A percentile compares a stretch with the other conserved stretches of the same genome.
Evolutionary conservation across 2,113 vertebrate genomes (phyloP).

Genomic region (Hiodon alosoides): DNA sequence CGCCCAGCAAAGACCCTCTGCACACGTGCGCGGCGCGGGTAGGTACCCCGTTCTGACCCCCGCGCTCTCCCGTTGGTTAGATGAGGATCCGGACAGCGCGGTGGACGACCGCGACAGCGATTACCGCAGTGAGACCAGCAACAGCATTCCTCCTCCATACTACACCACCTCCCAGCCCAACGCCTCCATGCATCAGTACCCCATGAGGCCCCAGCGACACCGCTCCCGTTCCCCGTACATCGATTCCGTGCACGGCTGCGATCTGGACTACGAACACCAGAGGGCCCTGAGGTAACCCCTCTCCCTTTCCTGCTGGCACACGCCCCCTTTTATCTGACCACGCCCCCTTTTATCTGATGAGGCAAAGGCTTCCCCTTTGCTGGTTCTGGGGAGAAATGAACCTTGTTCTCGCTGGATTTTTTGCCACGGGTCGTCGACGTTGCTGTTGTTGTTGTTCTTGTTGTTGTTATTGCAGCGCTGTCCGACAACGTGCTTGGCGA

Average conservation of each 20-base stretch:
- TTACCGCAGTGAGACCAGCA: constrained; percentile 96
- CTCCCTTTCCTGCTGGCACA: not conserved
- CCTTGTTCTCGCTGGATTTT: no score
- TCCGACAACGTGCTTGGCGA: not conserved
- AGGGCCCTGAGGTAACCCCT: constrained; percentile 77
- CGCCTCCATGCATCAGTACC: constrained; percentile 93
- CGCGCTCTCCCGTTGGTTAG: constrained; percentile 51
- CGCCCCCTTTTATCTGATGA: not conserved
- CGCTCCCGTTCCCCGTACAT: constrained; percentile 70
- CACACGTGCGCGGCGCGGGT: not conserved
- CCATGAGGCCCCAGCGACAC: constrained; percentile 78
- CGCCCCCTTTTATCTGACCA: not conserved
- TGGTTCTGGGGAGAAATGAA: no score
- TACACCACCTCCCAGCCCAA: constrained; percentile 97
- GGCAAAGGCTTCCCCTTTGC: no score
- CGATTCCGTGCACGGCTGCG: constrained; percentile 72
- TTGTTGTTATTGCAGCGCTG: not conserved
- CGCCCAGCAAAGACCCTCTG: not conserved
- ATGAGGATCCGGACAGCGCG: constrained; percentile 91
- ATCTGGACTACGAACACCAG: constrained; percentile 81
- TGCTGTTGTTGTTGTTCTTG: no score
- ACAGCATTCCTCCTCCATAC: constrained; percentile 89
- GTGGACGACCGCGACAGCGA: constrained; percentile 95
- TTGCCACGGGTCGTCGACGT: no score
- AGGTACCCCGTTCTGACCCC: not conserved